Conservation (phyloP, 2,888 invertebrate genomes). For the Scelioninae gen. 1 region DNA sequence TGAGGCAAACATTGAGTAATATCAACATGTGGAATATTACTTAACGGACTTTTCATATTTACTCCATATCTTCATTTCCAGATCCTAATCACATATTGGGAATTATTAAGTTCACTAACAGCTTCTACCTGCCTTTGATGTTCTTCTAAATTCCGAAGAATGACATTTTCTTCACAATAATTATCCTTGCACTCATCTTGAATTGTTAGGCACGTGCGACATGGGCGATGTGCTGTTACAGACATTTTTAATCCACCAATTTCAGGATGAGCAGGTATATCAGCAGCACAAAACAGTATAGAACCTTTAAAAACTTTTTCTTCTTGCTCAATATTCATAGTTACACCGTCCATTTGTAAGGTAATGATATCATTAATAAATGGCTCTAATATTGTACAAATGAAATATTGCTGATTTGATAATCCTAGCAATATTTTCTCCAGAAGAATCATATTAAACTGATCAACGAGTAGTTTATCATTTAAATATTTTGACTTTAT, state of each 20-base stretch:
- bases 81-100: background rate
- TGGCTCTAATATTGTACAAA: background rate
- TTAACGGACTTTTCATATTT: background rate
- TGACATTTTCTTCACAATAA: background rate
- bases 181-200: background rate
- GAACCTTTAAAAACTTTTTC: slow-evolving; percentile 1
- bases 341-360: background rate
- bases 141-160: background rate
- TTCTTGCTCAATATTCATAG: background rate
- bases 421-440: background rate
- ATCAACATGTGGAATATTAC: background rate
- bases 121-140: background rate
- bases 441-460: no score
- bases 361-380: background rate
- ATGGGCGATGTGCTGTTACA: background rate
- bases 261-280: background rate
- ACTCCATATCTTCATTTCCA: background rate
- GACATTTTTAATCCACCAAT: background rate
- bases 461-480: no score
- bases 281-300: background rate
- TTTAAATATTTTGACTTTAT: no score
- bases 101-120: background rate
- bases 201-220: background rate
- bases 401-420: background rate
- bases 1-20: slow-evolving; percentile 16